Conservation (phyloP, 2,113 vertebrate species). For the Amphilophus citrinellus region DNA sequence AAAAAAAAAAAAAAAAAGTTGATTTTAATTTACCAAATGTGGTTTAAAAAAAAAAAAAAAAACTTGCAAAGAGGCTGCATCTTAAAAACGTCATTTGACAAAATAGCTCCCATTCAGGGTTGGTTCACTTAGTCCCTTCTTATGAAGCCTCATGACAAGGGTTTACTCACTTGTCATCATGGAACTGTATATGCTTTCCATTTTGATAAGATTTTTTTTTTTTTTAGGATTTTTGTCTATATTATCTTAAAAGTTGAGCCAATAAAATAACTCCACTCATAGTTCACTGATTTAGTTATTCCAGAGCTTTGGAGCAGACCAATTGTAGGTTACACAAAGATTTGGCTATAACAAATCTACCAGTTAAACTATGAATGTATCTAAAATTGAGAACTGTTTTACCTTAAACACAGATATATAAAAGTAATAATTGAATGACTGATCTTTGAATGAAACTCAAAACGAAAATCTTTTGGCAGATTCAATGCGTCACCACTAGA, state of each 20-base stretch:
- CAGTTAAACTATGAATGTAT: not conserved
- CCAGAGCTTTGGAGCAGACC: not conserved
- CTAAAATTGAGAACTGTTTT: not conserved
- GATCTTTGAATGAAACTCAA: not conserved
- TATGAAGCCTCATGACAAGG: not conserved
- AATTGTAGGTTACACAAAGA: not conserved
- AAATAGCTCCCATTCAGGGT: not conserved
- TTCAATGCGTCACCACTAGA: slow-evolving; percentile 54
- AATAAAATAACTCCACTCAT: not conserved
- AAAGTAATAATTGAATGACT: not conserved
- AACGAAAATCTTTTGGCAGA: not conserved
- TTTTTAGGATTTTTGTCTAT: not conserved
- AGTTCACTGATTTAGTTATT: not conserved
- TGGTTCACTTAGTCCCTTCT: not conserved
- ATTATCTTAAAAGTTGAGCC: not conserved
- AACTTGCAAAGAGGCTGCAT: not conserved
- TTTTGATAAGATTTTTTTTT: no score
- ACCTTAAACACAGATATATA: not conserved
- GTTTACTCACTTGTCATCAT: not conserved
- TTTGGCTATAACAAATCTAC: not conserved
- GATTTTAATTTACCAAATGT: not conserved
- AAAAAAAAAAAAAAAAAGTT: no score
- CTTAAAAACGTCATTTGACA: not conserved
- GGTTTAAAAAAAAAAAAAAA: not conserved
- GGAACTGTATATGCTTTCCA: not conserved